Base-by-base conservation (phyloP, 2,888 invertebrate species). In the Therioaphis trifolii region DNA sequence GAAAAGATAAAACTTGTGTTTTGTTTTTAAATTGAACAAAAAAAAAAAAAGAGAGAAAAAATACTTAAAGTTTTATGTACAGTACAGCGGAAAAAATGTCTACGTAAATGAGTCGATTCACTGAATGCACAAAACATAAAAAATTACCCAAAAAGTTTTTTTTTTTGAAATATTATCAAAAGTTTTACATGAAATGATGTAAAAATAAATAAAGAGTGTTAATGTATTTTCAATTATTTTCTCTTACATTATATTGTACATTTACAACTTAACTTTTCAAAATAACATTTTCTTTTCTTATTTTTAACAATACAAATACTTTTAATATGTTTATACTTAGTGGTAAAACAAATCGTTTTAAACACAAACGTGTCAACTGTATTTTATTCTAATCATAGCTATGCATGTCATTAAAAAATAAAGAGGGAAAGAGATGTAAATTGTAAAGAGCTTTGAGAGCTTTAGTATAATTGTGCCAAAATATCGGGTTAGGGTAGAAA, bases 391-490 rank as follows among this genome's bases (percentile, higher is more conserved):
- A 55, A 52, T 52, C 52, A n/a, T n/a, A 5, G n/a, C n/a, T n/a
- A n/a, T n/a, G 43, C 43, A n/a, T 7, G 21, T 55, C n/a, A 2
- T 55, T n/a, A n/a, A n/a, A n/a, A n/a, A n/a, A n/a, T n/a, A 72
- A 72, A 69, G 46, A 49, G 27, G 7, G 21, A n/a, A 1, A 55
- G 55, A 7, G 55, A 55, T 55, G 55, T 55, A 55, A 49, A 49
- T n/a, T 29, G 49, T 72, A 72, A 72, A 14, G 29, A 49, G 29
- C n/a, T 72, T 29, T 29, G 40, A 55, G 52, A 27, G 74, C 40
- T 74, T 58, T 55, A 55, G 18, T 9, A 55, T 74, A 55, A 55
- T 74, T 74, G n/a, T n/a, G 74, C 74, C 74, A 74, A 74, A 58
- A 74, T 74, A 24, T 11, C 1, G 24, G 14, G 15, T 55, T 15